Percentiles rank a stretch among this genome's conserved stretches.
Conservation (phyloP, 1,140 invertebrate genomes). For the Drosophila kepulauana region DNA sequence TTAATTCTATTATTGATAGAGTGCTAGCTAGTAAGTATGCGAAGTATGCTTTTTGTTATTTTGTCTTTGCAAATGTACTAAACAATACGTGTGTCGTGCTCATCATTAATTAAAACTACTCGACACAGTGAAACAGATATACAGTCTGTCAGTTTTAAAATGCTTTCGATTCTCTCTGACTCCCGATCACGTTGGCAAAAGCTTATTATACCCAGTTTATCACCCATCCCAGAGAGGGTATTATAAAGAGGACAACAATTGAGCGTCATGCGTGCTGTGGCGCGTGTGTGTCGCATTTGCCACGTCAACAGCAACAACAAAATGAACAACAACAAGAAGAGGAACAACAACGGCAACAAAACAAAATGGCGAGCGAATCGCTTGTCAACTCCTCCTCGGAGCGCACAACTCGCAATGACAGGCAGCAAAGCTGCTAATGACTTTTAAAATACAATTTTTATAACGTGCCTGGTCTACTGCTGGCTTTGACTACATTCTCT, state of each 20-base stretch:
- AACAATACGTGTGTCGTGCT: no score
- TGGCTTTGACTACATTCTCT: slow-evolving; percentile 29
- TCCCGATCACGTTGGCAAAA: not conserved
- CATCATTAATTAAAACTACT: no score
- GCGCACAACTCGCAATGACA: slow-evolving; percentile 45
- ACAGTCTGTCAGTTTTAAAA: no score
- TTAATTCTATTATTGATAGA: no score
- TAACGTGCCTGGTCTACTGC: slow-evolving; percentile 43
- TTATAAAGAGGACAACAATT: slow-evolving; percentile 32
- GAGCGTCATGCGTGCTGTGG: slow-evolving; percentile 13
- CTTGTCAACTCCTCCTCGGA: slow-evolving; percentile 16
- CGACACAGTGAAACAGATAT: no score
- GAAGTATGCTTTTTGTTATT: no score
- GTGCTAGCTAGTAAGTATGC: no score
- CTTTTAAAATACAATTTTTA: slow-evolving; percentile 66
- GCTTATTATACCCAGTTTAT: slow-evolving; percentile 11
- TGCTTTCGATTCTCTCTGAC: not conserved
- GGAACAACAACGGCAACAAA: slow-evolving; percentile 6
- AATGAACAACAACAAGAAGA: not conserved
- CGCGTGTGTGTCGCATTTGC: slow-evolving; percentile 33
- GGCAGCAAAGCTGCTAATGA: slow-evolving; percentile 61
- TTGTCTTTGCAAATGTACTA: no score
- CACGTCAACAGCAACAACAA: slow-evolving; percentile 17
- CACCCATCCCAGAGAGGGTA: slow-evolving; percentile 19
- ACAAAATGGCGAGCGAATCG: slow-evolving; percentile 42